Evolutionary conservation across 2,888 invertebrate species (phyloP).

Genomic region (Tetragnatha montana): DNA sequence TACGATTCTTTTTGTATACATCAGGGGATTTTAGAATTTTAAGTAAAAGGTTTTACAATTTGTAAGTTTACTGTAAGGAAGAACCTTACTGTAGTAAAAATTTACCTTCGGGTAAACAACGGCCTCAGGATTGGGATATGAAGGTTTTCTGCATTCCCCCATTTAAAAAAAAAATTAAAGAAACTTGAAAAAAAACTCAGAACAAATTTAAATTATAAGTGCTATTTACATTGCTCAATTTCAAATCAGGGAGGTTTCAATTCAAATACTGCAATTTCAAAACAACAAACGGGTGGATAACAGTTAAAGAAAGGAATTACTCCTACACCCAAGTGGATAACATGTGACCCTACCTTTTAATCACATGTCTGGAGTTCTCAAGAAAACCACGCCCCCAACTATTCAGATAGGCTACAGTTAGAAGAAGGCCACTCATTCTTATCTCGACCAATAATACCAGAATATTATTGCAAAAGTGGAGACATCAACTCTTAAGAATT

Average conservation of each 20-base stretch:
- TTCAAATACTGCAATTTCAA: neutral
- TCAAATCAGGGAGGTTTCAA: neutral
- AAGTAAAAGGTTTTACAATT: neutral
- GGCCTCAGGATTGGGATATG: constrained; percentile 42
- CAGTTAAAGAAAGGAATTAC: neutral
- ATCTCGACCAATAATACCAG: neutral
- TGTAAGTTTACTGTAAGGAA: neutral
- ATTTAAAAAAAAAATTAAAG: neutral
- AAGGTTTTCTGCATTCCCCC: neutral
- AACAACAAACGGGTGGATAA: neutral
- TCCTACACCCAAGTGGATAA: neutral
- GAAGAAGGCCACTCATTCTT: neutral
- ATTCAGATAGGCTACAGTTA: neutral
- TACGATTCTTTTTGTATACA: neutral
- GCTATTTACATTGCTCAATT: neutral
- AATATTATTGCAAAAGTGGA: too few species aligned
- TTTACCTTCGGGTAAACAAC: constrained; percentile 46
- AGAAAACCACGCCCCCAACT: neutral
- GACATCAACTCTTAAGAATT: too few species aligned
- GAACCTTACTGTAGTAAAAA: neutral
- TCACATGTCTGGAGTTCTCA: neutral
- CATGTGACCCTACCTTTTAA: neutral
- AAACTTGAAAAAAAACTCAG: neutral
- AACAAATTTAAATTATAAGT: neutral
- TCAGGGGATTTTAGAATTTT: too few species aligned